Base-by-base conservation (phyloP, 2,113 vertebrate species). In the Elephas maximus region DNA sequence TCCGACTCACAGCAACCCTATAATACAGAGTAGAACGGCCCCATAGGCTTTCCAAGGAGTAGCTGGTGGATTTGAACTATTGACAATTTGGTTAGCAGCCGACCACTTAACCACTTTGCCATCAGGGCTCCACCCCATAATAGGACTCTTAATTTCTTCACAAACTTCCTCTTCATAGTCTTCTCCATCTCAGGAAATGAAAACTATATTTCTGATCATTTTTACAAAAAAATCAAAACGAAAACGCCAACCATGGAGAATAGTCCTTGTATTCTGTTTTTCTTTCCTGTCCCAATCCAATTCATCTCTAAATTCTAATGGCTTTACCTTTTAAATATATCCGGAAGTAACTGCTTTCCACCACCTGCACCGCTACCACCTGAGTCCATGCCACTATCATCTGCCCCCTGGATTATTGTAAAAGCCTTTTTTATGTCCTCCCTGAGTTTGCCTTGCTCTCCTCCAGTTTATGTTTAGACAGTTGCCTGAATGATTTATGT, bases 111-210 rank as follows among this genome's bases (percentile, higher is more conserved):
- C 48, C 48, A 48, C 48, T 48, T 48, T 48, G 10, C 48, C 48
- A 48, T 10, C 48, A 48, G 48, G 48, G 48, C 7, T 48, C 48
- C 48, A 48, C 10, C 48, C 10, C 48, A 48, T 10, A 48, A 48
- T 33, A 62, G 17, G 24, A 67, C 18, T 73, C 37, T 88, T 45
- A 15, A 8, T 62, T 69, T 87, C 30, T 21, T 41, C 23, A 11
- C 41, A 78, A 48, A 62, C 30, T 28, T 97, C 2, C 0, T 71
- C 33, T 74, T 92, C 17, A 9, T 67, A 79, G 7, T 65, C 63
- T 90, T 91, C 45, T 91, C 65, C 6, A 17, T 69, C 65, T 85
- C 65, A 94, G n/a, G 53, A n/a, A 92, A 37, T 69, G 41, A 23
- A 30, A 18, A 93, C 37, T 48, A 41, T 76, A 62, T 26, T 88